A percentile compares a stretch with the other conserved stretches of the same genome.
These are phyloP conservation scores for Pterois miles DNA, from an alignment of 2,797 vertebrate species.

Conservation along the genomic window DNA sequence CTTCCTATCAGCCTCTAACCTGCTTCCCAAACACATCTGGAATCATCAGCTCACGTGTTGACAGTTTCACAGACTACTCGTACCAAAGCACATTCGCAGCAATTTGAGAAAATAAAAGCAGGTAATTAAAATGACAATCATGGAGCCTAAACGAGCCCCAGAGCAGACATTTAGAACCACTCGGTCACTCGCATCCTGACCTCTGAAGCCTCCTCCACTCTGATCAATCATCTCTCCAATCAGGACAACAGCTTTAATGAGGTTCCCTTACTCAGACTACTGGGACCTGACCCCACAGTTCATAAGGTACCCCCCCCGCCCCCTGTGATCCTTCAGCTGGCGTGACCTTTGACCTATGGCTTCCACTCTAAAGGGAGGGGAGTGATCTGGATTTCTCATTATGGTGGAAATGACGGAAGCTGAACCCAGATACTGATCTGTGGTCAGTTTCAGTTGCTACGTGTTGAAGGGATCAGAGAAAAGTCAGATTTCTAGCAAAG, in stretches of 20 bases:
- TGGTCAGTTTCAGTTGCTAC: not conserved
- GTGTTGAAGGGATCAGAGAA: not conserved
- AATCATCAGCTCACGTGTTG: not conserved
- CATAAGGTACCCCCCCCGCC: not conserved
- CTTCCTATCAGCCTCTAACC: not conserved
- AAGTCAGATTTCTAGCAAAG: too few species aligned
- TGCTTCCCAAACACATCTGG: not conserved
- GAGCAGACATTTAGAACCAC: not conserved
- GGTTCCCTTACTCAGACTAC: not conserved
- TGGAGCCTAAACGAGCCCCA: not conserved
- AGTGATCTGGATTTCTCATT: constrained; percentile 34
- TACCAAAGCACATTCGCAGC: not conserved
- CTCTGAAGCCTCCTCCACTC: constrained; percentile 21
- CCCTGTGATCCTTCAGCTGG: constrained; percentile 21
- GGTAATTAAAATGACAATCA: constrained; percentile 15
- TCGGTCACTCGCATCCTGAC: not conserved
- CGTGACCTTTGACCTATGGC: constrained; percentile 38
- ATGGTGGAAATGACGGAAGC: not conserved
- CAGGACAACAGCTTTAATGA: constrained; percentile 32
- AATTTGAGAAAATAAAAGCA: constrained; percentile 5
- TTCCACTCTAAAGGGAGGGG: not conserved
- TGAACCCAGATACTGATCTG: constrained; percentile 3
- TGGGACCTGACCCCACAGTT: constrained; percentile 35
- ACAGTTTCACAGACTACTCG: not conserved
- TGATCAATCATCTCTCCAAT: constrained; percentile 18